A percentile compares a stretch with the other conserved stretches of the same genome.
Evolutionary conservation across 2,888 invertebrate genomes (phyloP).

Genomic region (Tinea semifulvella): DNA sequence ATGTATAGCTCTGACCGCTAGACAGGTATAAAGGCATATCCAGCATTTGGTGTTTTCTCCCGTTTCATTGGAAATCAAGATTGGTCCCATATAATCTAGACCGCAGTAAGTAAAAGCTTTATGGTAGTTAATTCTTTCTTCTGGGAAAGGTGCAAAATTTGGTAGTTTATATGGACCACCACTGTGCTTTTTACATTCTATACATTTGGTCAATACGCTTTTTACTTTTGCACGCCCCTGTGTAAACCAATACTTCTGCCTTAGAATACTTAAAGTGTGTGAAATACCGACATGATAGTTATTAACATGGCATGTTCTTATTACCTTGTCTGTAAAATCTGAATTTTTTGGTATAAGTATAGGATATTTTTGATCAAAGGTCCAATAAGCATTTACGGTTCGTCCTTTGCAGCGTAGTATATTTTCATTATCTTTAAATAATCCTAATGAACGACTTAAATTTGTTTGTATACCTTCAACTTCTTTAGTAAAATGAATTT

Average conservation of each 20-base stretch:
- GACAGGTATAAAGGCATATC: conserved; percentile 10
- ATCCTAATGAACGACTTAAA: conserved; percentile 15
- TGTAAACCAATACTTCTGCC: conserved; percentile 20
- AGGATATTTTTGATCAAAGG: conserved; percentile 17
- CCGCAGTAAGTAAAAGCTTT: background rate
- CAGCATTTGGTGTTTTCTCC: conserved; percentile 5
- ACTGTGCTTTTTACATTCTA: conserved; percentile 21
- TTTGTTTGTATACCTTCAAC: conserved; percentile 15
- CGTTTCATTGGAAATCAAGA: background rate
- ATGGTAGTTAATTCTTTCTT: background rate
- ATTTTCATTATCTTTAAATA: conserved; percentile 18
- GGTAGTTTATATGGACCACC: conserved; percentile 24
- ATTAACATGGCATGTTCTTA: conserved; percentile 15
- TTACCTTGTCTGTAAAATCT: conserved; percentile 17
- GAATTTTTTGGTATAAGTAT: conserved; percentile 17
- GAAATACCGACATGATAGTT: conserved; percentile 20
- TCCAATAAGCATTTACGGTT: conserved; percentile 6
- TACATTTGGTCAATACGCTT: conserved; percentile 18
- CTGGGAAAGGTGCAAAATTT: conserved; percentile 20
- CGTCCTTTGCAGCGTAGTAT: conserved; percentile 19
- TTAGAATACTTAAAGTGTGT: conserved; percentile 19
- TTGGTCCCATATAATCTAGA: conserved; percentile 2
- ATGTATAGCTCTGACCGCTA: conserved; percentile 16
- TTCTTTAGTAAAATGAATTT: conserved; percentile 15
- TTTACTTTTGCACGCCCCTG: conserved; percentile 19